A percentile compares a stretch with the other conserved stretches of the same genome.
Evolutionary conservation across 2,113 vertebrate species (phyloP).

Genomic region (Bucco capensis): DNA sequence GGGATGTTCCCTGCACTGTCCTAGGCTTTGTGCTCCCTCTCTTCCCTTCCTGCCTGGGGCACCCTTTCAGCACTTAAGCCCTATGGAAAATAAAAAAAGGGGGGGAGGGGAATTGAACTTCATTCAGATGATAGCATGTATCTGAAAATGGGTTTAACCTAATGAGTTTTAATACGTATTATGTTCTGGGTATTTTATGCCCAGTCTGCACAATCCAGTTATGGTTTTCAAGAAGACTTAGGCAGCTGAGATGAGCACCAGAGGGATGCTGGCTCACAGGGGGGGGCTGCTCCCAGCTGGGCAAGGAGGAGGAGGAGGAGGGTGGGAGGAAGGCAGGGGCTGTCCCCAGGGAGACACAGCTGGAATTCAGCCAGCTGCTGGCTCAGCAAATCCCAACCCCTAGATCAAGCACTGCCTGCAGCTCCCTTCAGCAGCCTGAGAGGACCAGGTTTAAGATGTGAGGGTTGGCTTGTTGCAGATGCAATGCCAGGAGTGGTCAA

Average conservation of each 20-base stretch:
- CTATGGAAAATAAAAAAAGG: not conserved
- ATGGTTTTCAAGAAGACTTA: not conserved
- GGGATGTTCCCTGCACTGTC: not conserved
- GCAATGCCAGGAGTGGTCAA: accelerated
- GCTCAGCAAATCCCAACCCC: not conserved
- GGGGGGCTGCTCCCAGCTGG: not conserved
- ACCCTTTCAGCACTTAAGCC: not conserved
- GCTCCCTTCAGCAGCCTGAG: not conserved
- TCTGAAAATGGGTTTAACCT: slow-evolving; percentile 12
- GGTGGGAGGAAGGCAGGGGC: not conserved
- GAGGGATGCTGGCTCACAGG: accelerated
- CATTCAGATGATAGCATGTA: not conserved
- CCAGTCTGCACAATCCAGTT: slow-evolving; percentile 6
- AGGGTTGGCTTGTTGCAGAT: not conserved
- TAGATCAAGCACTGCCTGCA: not conserved
- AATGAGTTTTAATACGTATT: not conserved
- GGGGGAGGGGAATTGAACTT: not conserved
- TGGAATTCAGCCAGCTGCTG: not conserved
- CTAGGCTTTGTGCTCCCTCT: not conserved
- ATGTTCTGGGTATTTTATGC: not conserved
- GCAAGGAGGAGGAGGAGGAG: not conserved
- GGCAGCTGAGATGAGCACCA: not conserved
- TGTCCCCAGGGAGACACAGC: not conserved
- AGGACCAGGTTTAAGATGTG: accelerated
- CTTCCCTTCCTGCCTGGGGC: accelerated